Evolutionary conservation across 2,113 vertebrate species (phyloP).

Genomic region (Alouatta palliata): DNA sequence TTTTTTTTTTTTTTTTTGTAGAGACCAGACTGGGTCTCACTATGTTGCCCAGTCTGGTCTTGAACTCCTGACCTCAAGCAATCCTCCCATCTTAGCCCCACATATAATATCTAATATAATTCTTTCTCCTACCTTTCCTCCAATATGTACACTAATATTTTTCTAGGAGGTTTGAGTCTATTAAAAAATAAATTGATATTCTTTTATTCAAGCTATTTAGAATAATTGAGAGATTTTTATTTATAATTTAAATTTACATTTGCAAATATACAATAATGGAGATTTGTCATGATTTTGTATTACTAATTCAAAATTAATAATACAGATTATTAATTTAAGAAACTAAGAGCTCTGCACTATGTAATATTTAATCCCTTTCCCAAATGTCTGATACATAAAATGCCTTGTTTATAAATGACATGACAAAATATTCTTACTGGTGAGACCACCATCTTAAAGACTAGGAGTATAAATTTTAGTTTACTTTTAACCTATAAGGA

Average conservation of each 20-base stretch:
- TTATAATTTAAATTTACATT: slow-evolving; percentile 43
- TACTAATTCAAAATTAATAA: too few species aligned
- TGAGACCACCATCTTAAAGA: not conserved
- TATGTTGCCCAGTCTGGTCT: too few species aligned
- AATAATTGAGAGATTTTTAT: slow-evolving; percentile 29
- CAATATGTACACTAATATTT: not conserved
- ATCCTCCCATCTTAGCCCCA: too few species aligned
- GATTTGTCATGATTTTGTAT: not conserved
- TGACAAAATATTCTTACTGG: not conserved
- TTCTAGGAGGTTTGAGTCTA: not conserved
- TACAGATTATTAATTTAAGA: not conserved
- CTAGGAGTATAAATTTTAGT: not conserved
- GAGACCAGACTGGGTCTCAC: too few species aligned
- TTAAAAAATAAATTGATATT: not conserved
- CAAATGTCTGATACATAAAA: not conserved
- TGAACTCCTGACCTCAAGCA: too few species aligned
- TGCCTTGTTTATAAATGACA: not conserved
- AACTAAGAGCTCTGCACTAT: not conserved
- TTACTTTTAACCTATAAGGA: not conserved
- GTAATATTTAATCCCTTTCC: not conserved
- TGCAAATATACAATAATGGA: not conserved
- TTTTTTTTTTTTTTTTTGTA: too few species aligned
- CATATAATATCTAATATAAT: not conserved
- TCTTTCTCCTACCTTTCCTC: not conserved
- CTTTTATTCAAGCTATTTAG: not conserved